Base-by-base conservation (phyloP, 2,888 invertebrate species). In the Eupithecia pulchellata region DNA sequence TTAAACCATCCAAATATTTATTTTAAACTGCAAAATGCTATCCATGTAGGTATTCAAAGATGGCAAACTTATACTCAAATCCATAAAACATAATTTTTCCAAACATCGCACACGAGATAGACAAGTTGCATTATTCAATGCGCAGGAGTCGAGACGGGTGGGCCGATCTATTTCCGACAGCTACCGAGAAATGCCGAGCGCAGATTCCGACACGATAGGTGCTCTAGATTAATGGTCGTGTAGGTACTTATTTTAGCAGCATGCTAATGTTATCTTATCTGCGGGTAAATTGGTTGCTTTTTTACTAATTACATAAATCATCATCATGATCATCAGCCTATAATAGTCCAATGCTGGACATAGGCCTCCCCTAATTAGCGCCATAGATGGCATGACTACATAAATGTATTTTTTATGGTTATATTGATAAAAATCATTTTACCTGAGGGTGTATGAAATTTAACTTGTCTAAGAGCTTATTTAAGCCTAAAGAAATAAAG, bases 151-250 rank as follows among this genome's bases (percentile, higher is more conserved):
- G 73, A 79, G 77, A 82, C 86, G 88, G 88, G 89, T 89, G 89
- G 89, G 79, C 86, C 83, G 85, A 79, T 88, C 89, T 90, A 90
- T 90, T 91, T 89, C 88, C 83, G 87, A 86, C 86, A 79, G 81
- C 80, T 89, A 86, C 89, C 84, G 82, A 83, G 88, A 87, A 88
- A 78, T 73, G 73, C 66, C 55, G 69, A 60, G 79, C 80, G 80
- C 76, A 88, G 90, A 91, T 90, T 81, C 82, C 83, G 84, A 79
- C 84, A 82, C 80, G 90, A 90, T 91, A 89, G 52, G 20, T 25
- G 25, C 84, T 71, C 80, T 78, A 85, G 72, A 90, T 89, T 90
- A 86, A 91, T 90, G 89, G 81, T 84, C 79, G 75, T 61, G 66
- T 42, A n/a, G n/a, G n/a, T n/a, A 68, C 74, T 72, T 73, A 71